Evolutionary conservation across 2,113 vertebrate genomes (phyloP).

Genomic region (Elanoides forficatus): DNA sequence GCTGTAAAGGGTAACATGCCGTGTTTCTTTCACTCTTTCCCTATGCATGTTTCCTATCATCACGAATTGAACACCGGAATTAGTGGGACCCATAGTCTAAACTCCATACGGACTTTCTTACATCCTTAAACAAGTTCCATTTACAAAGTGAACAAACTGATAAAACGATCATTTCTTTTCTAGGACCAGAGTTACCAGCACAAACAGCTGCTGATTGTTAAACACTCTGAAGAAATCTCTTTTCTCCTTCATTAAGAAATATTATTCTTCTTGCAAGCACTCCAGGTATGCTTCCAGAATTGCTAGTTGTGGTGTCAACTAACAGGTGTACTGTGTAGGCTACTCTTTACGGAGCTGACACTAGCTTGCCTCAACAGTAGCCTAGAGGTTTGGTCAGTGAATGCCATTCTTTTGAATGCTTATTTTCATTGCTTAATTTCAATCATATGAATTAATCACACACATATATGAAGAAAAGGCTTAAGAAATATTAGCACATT

Average conservation of each 20-base stretch:
- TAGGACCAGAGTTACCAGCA: not conserved
- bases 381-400: not conserved
- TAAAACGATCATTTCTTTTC: not conserved
- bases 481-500: not conserved
- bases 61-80: not conserved
- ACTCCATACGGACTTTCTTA: not conserved
- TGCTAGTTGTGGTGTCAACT: not conserved
- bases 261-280: not conserved
- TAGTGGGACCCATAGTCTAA: not conserved
- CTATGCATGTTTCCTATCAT: not conserved
- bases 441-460: not conserved
- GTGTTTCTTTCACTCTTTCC: not conserved
- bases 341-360: not conserved
- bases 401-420: not conserved
- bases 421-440: not conserved
- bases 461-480: not conserved
- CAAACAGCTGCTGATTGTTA: slow-evolving; percentile 26
- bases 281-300: not conserved
- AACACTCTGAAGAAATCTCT: not conserved
- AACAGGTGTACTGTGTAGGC: not conserved
- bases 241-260: not conserved
- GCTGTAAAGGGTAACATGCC: not conserved
- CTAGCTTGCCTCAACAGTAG: not conserved
- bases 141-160: slow-evolving; percentile 8
- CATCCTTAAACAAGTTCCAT: not conserved